Evolutionary conservation across 2,113 vertebrate genomes (phyloP).

Genomic region (Chelonoidis abingdonii): DNA sequence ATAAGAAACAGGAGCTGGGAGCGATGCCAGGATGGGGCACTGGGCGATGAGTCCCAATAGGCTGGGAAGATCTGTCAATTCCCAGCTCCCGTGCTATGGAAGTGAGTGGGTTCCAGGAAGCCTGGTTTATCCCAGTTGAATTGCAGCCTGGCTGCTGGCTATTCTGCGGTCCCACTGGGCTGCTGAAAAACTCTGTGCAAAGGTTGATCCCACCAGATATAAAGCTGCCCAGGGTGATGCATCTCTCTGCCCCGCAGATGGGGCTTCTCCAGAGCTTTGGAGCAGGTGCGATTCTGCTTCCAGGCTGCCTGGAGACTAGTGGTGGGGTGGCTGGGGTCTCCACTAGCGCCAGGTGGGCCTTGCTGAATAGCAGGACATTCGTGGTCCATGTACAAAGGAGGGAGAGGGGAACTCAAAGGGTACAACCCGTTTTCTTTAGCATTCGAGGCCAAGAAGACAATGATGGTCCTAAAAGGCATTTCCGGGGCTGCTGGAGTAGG

Average conservation of each 20-base stretch:
- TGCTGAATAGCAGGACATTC: not conserved
- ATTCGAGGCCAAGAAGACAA: too few relatives aligned
- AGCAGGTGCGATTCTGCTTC: not conserved
- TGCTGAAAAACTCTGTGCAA: not conserved
- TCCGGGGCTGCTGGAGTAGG: not conserved
- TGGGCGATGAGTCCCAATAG: not conserved
- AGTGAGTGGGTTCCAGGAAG: not conserved
- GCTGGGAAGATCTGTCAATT: not conserved
- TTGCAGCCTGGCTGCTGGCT: not conserved
- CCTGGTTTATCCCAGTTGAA: not conserved
- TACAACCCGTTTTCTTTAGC: not conserved
- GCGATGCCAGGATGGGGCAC: not conserved
- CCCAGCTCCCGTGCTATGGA: not conserved
- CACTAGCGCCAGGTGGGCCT: not conserved
- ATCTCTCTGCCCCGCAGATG: not conserved
- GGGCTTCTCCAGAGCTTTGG: not conserved
- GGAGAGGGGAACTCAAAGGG: not conserved
- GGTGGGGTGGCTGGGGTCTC: not conserved
- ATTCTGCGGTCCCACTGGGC: not conserved
- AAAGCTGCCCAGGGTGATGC: not conserved
- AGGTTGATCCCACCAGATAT: not conserved
- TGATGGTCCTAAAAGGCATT: not conserved
- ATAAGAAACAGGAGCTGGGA: not conserved
- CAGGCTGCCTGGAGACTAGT: not conserved
- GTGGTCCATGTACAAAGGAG: not conserved